Base-by-base conservation (phyloP, 2,888 invertebrate species). In the Tholera decimalis region DNA sequence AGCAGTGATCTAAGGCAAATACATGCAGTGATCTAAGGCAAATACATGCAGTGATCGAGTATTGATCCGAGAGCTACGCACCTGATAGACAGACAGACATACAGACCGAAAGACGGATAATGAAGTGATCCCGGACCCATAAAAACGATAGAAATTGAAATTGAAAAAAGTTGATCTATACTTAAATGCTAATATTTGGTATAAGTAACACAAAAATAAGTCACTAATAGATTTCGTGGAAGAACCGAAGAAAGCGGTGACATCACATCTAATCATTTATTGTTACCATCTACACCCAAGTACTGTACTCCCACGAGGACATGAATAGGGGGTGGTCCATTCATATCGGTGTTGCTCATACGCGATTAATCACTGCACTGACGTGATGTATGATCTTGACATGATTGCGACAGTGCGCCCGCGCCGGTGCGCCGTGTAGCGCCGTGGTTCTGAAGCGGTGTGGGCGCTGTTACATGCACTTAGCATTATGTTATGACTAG, bases 361-460 rank as follows among this genome's bases (percentile, higher is more conserved):
- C 22, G n/a, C 50, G 39, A 74, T 77, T 61, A 58, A 75, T 77
- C 59, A 56, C 33, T 13, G 30, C n/a, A 18, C 43, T 39, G 55
- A 65, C 79, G 56, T 78, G 67, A 73, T 73, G 67, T 55, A 69
- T 70, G 79, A 75, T 80, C 84, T 85, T 84, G 85, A 84, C 84
- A 82, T 77, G 66, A 57, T 73, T 85, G 55, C 60, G 57, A 83
- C 80, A 82, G 73, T 73, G 63, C 68, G 47, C 59, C 22, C 33
- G 65, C 53, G 72, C 35, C 13, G 46, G 56, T 20, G 13, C n/a
- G 44, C 24, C 41, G 49, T 18, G 1, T 18, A 49, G 46, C 59
- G 33, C 15, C 9, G 37, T 35, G 37, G 33, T 22, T 39, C 39
- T 33, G 56, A n/a, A 41, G 39, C 51, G 50, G 75, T 77, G 79